These are phyloP conservation scores for Trachelus stipa DNA, from an alignment of 2,888 invertebrate genomes.

Conservation along the genomic window DNA sequence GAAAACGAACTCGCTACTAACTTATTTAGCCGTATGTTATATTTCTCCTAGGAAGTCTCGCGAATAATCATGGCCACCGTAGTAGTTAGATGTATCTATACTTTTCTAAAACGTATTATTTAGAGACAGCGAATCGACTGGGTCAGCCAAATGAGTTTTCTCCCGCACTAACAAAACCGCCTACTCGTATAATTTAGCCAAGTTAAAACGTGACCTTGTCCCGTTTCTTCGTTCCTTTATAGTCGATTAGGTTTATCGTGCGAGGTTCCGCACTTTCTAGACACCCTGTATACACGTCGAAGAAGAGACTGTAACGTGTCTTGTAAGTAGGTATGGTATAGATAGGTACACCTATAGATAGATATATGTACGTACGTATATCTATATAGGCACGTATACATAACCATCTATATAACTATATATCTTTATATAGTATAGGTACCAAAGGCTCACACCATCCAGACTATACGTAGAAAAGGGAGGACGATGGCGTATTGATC, in stretches of 20 bases:
- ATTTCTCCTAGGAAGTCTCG: neutral
- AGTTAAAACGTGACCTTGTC: neutral
- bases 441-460: conserved; percentile 46
- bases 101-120: neutral
- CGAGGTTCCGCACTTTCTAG: conserved; percentile 9
- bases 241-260: neutral
- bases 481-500: conserved; percentile 65
- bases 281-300: conserved; percentile 14
- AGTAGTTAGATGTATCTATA: neutral
- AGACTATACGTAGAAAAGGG: conserved; percentile 51
- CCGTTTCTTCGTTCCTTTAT: neutral
- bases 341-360: conserved; percentile 14
- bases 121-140: neutral
- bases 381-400: neutral
- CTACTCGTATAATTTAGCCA: neutral
- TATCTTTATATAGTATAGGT: neutral
- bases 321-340: conserved; percentile 23
- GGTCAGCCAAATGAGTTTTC: neutral
- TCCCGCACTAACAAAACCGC: neutral
- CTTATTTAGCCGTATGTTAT: neutral
- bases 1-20: neutral
- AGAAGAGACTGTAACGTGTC: conserved; percentile 29
- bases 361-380: neutral
- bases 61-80: neutral
- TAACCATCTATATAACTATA: neutral